Conservation (phyloP, 2,888 invertebrate species). For the Pseudococcus longispinus region DNA sequence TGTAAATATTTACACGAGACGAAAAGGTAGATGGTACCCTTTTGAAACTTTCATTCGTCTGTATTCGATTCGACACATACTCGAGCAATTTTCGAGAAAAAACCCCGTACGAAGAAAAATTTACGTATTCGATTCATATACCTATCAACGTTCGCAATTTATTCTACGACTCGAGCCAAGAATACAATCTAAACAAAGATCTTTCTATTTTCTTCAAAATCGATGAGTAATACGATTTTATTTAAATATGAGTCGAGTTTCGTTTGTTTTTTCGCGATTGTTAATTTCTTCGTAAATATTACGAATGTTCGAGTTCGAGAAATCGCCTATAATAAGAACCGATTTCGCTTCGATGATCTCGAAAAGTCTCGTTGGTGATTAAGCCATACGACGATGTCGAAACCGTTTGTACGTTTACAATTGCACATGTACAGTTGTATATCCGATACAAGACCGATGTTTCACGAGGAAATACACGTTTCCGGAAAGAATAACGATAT, state of each 20-base stretch:
- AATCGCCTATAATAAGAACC: not conserved
- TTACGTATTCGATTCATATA: not conserved
- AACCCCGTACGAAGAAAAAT: not conserved
- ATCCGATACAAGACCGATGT: not conserved
- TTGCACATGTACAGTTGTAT: not conserved
- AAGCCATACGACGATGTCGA: not conserved
- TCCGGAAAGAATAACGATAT: not conserved
- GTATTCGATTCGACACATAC: not conserved
- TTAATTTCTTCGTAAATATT: not conserved
- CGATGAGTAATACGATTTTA: conserved; percentile 5
- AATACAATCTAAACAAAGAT: not conserved
- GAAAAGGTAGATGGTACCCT: not conserved
- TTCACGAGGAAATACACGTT: not conserved
- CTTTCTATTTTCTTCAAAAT: not conserved
- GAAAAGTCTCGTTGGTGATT: not conserved
- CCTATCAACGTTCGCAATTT: not conserved
- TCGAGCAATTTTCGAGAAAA: not conserved
- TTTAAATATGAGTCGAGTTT: not conserved
- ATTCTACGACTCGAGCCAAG: not conserved
- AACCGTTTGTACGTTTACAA: not conserved
- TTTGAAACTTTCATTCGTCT: not conserved
- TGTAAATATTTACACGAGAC: not conserved
- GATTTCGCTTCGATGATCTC: not conserved
- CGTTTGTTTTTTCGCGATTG: not conserved
- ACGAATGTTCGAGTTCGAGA: not conserved